Evolutionary conservation across 2,888 invertebrate species (phyloP), one percentile per base, ranked within the genome.

Genomic region (Ommatoiulus sabulosus): DNA sequence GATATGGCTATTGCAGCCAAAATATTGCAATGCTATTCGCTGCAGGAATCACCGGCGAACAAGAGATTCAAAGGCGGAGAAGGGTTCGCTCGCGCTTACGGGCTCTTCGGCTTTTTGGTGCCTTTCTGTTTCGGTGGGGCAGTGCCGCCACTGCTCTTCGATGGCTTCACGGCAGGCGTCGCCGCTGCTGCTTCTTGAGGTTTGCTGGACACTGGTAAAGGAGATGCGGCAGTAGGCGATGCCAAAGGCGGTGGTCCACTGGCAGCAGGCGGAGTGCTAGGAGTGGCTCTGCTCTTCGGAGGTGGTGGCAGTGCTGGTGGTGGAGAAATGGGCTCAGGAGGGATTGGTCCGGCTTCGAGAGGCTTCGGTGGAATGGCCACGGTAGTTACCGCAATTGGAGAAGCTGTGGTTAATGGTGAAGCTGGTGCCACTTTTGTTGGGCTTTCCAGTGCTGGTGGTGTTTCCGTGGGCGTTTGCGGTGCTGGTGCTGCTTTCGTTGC

Each of bases 321-420:
- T 88, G 89, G 91, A 57, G 57, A 57, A 57, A 57, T 57, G 15
- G 57, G 57, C 57, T 57, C 57, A 5, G 57, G 57, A 57, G 57
- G 57, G 17, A 57, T 57, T 17, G 57, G 57, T 57, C 57, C 57
- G 17, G 57, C 57, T 15, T 57, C 57, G 17, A 57, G 57, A 17
- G 90, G 89, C 91, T 92, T 89, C 91, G 92, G 89, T 92, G 92
- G 72, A 91, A 91, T 57, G 17, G 57, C 57, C 15, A 57, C 84
- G 91, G 91, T 92, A 90, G 91, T 87, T 91, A 91, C 84, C 91
- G 91, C 88, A 90, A 90, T 63, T 91, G 93, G 93, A 12, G 93
- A 93, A 1, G 80, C 57, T 15, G 87, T 35, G 35, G 35, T 57
- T 20, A 57, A n/a, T 72, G 80, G 63, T 43, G 72, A n/a, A 80